These are phyloP conservation scores for Agriopis marginaria DNA, from an alignment of 2,888 invertebrate species.

Conservation along the genomic window DNA sequence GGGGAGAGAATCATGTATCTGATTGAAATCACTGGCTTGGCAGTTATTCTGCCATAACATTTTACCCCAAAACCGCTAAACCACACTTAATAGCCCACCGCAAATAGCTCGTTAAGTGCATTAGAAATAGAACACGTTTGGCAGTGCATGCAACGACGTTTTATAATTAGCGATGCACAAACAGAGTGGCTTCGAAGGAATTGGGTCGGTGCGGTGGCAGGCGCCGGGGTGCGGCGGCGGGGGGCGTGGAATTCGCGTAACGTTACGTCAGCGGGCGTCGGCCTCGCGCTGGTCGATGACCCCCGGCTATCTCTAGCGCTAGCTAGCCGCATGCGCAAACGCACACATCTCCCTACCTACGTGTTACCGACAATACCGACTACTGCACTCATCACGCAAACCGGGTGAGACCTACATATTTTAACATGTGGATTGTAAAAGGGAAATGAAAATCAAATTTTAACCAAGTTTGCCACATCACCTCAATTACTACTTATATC, in stretches of 20 bases:
- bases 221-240: conserved; percentile 55
- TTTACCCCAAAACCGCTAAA: conserved; percentile 16
- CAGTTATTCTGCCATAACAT: neutral
- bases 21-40: neutral
- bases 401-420: conserved; percentile 19
- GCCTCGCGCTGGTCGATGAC: conserved; percentile 83
- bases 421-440: conserved; percentile 11
- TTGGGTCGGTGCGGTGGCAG: conserved; percentile 76
- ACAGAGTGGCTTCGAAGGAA: conserved; percentile 83
- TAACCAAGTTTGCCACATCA: neutral
- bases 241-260: conserved; percentile 82
- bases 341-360: conserved; percentile 46
- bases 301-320: conserved; percentile 81
- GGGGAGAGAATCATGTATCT: neutral
- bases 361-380: conserved; percentile 2
- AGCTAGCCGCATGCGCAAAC: conserved; percentile 74
- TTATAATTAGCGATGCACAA: conserved; percentile 84
- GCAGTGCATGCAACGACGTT: conserved; percentile 72
- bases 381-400: conserved; percentile 21
- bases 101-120: conserved; percentile 63
- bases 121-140: conserved; percentile 78
- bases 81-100: conserved; percentile 48
- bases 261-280: conserved; percentile 85
- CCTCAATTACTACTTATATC: neutral
- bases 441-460: conserved; percentile 7